These are phyloP conservation scores for Nephrotoma guestfalica DNA, from an alignment of 2,888 invertebrate genomes.

Conservation along the genomic window DNA sequence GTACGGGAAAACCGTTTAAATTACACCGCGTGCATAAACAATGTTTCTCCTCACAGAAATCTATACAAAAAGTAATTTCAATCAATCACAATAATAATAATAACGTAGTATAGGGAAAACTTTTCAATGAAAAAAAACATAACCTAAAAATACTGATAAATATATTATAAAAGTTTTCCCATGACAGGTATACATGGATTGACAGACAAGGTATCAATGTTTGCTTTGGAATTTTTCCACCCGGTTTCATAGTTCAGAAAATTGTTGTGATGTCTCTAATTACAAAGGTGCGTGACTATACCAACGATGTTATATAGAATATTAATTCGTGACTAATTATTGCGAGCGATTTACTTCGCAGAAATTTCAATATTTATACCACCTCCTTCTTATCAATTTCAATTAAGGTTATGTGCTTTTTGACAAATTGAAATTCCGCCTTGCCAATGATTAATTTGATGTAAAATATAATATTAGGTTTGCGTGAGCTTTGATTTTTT, in stretches of 20 bases:
- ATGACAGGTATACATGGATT: not conserved
- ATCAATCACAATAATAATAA: not conserved
- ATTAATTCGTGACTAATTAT: not conserved
- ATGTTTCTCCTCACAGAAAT: not conserved
- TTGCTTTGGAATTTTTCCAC: not conserved
- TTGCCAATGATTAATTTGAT: not conserved
- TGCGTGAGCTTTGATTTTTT: not conserved
- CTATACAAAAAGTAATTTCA: not conserved
- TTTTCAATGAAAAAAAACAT: not conserved
- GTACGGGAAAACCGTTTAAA: not conserved
- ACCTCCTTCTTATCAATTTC: not conserved
- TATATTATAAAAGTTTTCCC: not conserved
- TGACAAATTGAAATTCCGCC: not conserved
- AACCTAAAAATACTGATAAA: not conserved
- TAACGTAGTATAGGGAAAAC: not conserved
- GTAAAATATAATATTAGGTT: not conserved
- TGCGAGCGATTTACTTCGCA: not conserved
- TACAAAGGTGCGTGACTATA: not conserved
- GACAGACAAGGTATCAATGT: not conserved
- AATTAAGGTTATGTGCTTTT: not conserved
- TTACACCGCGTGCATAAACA: not conserved
- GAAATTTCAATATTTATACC: not conserved
- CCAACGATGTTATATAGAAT: not conserved
- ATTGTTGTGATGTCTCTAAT: not conserved
- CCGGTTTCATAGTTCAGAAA: not conserved